These are phyloP conservation scores for Podabrus alpinus DNA, from an alignment of 2,888 invertebrate species.

Conservation along the genomic window DNA sequence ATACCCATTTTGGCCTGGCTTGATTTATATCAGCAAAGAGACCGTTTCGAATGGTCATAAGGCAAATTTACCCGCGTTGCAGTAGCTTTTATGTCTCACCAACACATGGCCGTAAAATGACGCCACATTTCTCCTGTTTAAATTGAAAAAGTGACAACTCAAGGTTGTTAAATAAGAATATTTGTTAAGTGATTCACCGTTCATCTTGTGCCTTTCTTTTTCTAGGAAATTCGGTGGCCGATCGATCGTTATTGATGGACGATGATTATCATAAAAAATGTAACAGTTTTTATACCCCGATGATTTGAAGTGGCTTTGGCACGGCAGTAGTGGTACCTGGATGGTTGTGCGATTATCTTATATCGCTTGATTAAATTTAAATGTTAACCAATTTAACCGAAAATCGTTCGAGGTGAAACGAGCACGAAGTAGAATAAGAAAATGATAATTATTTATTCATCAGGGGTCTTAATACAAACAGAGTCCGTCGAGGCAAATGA, in stretches of 20 bases:
- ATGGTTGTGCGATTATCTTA: neutral
- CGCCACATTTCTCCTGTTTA: constrained; percentile 19
- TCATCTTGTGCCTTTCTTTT: neutral
- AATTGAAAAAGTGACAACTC: constrained; percentile 2
- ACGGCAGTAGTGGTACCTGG: too few species aligned
- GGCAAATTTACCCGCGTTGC: constrained; percentile 33
- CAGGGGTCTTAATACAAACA: constrained; percentile 25
- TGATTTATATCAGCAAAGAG: constrained; percentile 29
- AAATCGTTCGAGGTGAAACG: constrained; percentile 19
- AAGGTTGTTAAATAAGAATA: neutral
- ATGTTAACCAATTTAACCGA: constrained; percentile 14
- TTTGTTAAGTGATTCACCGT: neutral
- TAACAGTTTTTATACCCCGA: neutral
- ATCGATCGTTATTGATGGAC: neutral
- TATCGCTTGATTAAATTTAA: constrained; percentile 20
- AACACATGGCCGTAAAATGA: constrained; percentile 35
- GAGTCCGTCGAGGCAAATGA: constrained; percentile 34
- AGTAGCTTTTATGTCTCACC: constrained; percentile 18
- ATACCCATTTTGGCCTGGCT: constrained; percentile 21
- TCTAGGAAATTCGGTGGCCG: neutral
- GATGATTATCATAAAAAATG: neutral
- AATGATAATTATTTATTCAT: constrained; percentile 34
- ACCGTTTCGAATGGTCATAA: constrained; percentile 34
- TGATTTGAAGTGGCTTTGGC: neutral
- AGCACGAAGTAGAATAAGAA: constrained; percentile 23